Evolutionary conservation across 2,888 invertebrate species (phyloP).

Genomic region (Dryobotodes eremita): DNA sequence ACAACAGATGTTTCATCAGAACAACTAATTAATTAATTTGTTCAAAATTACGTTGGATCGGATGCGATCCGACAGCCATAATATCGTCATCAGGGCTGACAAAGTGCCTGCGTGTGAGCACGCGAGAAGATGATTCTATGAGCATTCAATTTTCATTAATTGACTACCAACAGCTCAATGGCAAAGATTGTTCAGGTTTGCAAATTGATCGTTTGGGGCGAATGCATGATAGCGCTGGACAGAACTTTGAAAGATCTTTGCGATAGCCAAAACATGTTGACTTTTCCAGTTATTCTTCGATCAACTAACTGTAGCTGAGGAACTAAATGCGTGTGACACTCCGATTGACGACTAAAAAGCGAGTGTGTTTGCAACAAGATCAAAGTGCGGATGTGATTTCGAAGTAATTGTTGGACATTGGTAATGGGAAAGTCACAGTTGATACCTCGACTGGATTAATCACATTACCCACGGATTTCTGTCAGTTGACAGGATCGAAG

Average conservation of each 20-base stretch:
- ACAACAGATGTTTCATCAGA: too few species aligned
- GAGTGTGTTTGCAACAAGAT: conserved; percentile 11
- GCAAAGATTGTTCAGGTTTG: neutral
- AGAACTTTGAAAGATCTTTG: conserved; percentile 13
- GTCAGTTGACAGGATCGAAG: neutral
- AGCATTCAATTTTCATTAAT: too few species aligned
- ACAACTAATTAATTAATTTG: too few species aligned
- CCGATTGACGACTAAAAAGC: conserved; percentile 11
- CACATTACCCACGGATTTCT: neutral
- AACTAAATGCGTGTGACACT: conserved; percentile 11
- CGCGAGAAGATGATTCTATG: too few species aligned
- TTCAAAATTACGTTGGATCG: too few species aligned
- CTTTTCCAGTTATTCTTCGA: conserved; percentile 7
- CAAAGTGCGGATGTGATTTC: conserved; percentile 11
- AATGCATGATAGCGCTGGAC: conserved; percentile 1
- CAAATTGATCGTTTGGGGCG: conserved; percentile 8
- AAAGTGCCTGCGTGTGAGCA: too few species aligned
- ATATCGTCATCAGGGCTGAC: too few species aligned
- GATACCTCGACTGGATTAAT: neutral
- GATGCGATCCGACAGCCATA: too few species aligned
- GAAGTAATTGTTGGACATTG: conserved; percentile 66
- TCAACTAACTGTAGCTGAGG: conserved; percentile 5
- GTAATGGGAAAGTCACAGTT: conserved; percentile 55
- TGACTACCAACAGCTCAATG: neutral
- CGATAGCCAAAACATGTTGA: conserved; percentile 1